phyloP scores from a whole-genome alignment of 2,113 vertebrate genomes.

The Dolichallabes microphthalmus region DNA sequence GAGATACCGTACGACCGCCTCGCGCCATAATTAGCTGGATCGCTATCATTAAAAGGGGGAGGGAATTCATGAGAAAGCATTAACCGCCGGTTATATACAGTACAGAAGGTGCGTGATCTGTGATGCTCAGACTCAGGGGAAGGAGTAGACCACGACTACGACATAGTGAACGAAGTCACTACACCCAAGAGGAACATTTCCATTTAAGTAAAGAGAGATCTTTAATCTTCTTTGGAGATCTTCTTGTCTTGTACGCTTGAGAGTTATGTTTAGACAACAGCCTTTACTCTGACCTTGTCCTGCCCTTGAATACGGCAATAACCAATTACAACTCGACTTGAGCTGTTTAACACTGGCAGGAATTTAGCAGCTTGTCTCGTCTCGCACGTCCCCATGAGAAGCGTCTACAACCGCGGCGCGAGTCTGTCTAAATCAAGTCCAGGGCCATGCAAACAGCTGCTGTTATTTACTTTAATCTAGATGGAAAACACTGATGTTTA shows the following conservation, averaged over 20 bases:
- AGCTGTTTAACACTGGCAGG: slow-evolving; percentile 58
- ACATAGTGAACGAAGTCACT: neutral
- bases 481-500: slow-evolving; percentile 2
- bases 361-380: slow-evolving; percentile 53
- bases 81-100: slow-evolving; percentile 61
- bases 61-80: slow-evolving; percentile 62
- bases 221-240: neutral
- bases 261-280: slow-evolving; percentile 58
- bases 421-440: slow-evolving; percentile 52
- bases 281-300: slow-evolving; percentile 54
- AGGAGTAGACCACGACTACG: slow-evolving; percentile 57
- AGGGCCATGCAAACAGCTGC: slow-evolving; percentile 47
- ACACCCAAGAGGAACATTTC: neutral
- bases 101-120: slow-evolving; percentile 59
- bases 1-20: slow-evolving; percentile 62
- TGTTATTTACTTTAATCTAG: slow-evolving; percentile 26
- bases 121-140: slow-evolving; percentile 64
- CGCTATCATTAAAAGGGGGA: slow-evolving; percentile 63
- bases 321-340: slow-evolving; percentile 66
- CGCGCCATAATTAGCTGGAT: slow-evolving; percentile 63
- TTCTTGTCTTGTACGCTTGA: slow-evolving; percentile 16
- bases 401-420: neutral
- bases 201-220: slow-evolving; percentile 26
- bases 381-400: slow-evolving; percentile 1
- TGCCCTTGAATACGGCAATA: slow-evolving; percentile 61